Evolutionary conservation across 2,113 vertebrate genomes (phyloP), one percentile per base, ranked within the genome.

Genomic region (Phylloscopus whistleri): DNA sequence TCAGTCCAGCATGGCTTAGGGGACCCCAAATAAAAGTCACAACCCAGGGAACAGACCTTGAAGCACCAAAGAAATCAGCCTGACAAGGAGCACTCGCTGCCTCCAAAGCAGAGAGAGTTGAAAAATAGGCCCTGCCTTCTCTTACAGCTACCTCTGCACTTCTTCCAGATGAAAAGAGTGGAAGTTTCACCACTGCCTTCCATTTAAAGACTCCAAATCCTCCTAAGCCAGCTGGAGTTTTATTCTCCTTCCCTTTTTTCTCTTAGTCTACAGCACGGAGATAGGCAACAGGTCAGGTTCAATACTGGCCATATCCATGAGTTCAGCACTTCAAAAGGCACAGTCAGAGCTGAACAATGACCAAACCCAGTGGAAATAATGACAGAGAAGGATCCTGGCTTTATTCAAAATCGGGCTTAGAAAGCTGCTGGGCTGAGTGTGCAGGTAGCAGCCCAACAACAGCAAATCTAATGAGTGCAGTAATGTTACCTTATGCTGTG

Each of bases 401-500:
- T 75, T 75, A 49, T 94, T 80, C 62, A 55, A 91, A 72, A 59
- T 20, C 16, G 11, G 44, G n/a, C 90, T 94, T 67, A 39, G 52
- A 49, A 91, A 88, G 78, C 77, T 72, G 63, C 84, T 49, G 77
- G 68, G 30, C 48, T 44, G 59, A 53, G n/a, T 24, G 41, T 64
- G 74, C 85, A 84, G 89, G 83, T 76, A 64, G 73, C 51, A 94
- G 58, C 72, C 74, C 55, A 88, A 77, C 21, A 63, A 9, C 39
- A 60, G 48, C 31, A 82, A 74, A 58, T 44, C 58, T 76, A 63
- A 58, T 6, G 28, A 93, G 60, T 31, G 86, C 56, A 64, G 21
- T 51, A 22, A 80, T 85, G 72, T 80, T 1, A 0, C 44, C 31
- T 91, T 77, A 21, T 2, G 6, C 43, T 64, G 37, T 51, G 43